Conservation (phyloP, 23 tunicate genomes). For the Trididemnum nubilum region DNA sequence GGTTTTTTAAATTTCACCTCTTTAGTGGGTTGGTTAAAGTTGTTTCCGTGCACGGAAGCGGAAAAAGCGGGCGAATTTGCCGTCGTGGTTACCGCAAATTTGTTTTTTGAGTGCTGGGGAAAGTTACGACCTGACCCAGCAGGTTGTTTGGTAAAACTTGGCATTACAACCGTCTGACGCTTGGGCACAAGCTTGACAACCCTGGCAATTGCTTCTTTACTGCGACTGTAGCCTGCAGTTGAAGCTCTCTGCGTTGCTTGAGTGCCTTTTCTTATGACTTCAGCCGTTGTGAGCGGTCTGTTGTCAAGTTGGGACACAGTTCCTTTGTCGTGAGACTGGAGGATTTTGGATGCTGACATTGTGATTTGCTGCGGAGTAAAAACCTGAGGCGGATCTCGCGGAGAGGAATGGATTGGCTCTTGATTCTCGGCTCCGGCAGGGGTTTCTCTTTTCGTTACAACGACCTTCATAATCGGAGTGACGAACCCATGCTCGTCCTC, state of each 20-base stretch:
- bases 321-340: not conserved
- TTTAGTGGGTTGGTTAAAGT: conserved; percentile 18
- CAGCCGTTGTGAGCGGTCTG: conserved; percentile 7
- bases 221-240: conserved; percentile 36
- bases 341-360: conserved; percentile 41
- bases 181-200: conserved; percentile 70
- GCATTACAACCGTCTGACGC: conserved; percentile 70
- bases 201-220: conserved; percentile 49
- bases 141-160: conserved; percentile 64
- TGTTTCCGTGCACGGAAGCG: conserved; percentile 51
- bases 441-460: conserved; percentile 68
- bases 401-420: not conserved
- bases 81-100: not conserved
- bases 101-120: conserved; percentile 11
- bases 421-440: conserved; percentile 36
- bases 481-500: conserved; percentile 55
- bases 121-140: conserved; percentile 43
- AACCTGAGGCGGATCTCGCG: not conserved
- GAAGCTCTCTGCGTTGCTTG: conserved; percentile 57
- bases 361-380: conserved; percentile 26
- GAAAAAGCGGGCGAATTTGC: conserved; percentile 8
- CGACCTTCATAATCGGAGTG: conserved; percentile 75
- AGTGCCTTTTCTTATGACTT: conserved; percentile 44
- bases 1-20: conserved; percentile 1
- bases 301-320: not conserved